Percentiles rank a stretch among this genome's conserved stretches.
Conservation (phyloP, 2,113 vertebrate genomes). For the Speoplatyrhinus poulsoni region DNA sequence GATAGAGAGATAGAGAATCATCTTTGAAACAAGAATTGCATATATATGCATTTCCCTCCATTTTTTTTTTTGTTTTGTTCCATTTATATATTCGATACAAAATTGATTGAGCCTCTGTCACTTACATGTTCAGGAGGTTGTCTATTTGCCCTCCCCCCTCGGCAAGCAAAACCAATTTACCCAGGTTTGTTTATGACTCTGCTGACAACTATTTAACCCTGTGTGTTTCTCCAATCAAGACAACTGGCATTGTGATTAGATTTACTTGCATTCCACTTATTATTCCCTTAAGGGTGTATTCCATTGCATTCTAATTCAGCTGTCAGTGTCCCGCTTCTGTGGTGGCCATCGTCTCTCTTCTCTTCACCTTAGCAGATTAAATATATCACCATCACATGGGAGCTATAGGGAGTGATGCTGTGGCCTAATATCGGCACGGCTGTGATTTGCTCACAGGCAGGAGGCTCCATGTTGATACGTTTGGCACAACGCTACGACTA, state of each 20-base stretch:
- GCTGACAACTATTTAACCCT: slow-evolving; percentile 56
- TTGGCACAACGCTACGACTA: too few species aligned
- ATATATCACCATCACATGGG: not conserved
- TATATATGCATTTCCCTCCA: not conserved
- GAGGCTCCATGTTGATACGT: too few species aligned
- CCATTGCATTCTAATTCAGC: slow-evolving; percentile 56
- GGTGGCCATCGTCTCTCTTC: slow-evolving; percentile 33
- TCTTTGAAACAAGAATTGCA: too few species aligned
- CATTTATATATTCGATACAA: slow-evolving; percentile 13
- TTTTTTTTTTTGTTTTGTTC: not conserved
- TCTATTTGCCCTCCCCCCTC: slow-evolving; percentile 25
- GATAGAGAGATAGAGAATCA: too few species aligned
- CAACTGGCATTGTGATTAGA: slow-evolving; percentile 58
- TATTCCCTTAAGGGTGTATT: slow-evolving; percentile 59
- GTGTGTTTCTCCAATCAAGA: slow-evolving; percentile 66
- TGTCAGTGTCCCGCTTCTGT: slow-evolving; percentile 49
- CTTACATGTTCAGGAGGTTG: slow-evolving; percentile 40
- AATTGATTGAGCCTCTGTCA: slow-evolving; percentile 54
- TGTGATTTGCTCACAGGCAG: too few species aligned
- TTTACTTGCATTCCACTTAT: slow-evolving; percentile 65
- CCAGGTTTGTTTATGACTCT: slow-evolving; percentile 63
- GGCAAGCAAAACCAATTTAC: slow-evolving; percentile 56
- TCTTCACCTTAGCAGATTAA: slow-evolving; percentile 19
- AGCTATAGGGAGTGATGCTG: too few species aligned
- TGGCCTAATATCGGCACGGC: too few species aligned